Evolutionary conservation across 2,797 vertebrate species (phyloP).

Genomic region (Manis crassicaudata): DNA sequence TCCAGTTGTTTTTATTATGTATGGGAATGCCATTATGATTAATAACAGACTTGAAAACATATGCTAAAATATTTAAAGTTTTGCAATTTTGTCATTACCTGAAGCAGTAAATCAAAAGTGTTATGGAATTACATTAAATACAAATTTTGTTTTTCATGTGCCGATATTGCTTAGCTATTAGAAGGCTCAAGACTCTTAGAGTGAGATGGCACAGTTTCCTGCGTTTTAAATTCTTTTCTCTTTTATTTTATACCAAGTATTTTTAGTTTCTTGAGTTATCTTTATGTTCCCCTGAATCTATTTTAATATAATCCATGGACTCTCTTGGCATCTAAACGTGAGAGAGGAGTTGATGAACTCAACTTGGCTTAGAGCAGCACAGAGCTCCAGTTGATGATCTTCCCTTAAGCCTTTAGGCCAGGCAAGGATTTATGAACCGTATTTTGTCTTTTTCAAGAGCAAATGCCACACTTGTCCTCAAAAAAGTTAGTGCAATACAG

Average conservation of each 20-base stretch:
- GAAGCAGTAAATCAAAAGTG: background rate
- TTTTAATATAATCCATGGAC: slow-evolving; percentile 70
- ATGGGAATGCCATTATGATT: background rate
- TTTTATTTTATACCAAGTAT: slow-evolving; percentile 24
- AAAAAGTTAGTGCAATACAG: slow-evolving; percentile 24
- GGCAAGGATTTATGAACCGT: slow-evolving; percentile 73
- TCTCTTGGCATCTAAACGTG: slow-evolving; percentile 63
- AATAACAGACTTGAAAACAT: background rate
- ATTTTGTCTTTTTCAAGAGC: slow-evolving; percentile 76
- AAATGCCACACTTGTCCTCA: slow-evolving; percentile 75
- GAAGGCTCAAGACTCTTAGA: slow-evolving; percentile 41
- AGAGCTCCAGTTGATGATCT: slow-evolving; percentile 59
- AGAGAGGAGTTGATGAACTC: slow-evolving; percentile 74
- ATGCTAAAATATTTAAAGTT: background rate
- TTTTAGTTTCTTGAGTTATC: slow-evolving; percentile 70
- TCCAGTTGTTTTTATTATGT: background rate
- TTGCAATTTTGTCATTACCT: background rate
- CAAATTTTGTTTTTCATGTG: background rate
- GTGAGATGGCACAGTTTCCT: slow-evolving; percentile 37
- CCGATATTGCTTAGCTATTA: slow-evolving; percentile 36
- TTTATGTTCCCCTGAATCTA: slow-evolving; percentile 65
- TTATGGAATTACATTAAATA: background rate
- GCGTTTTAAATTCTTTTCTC: slow-evolving; percentile 33
- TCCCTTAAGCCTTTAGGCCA: slow-evolving; percentile 74
- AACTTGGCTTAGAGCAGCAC: slow-evolving; percentile 52